Evolutionary conservation across 2,797 vertebrate species (phyloP).

Genomic region (Rhyacichthys aspro): DNA sequence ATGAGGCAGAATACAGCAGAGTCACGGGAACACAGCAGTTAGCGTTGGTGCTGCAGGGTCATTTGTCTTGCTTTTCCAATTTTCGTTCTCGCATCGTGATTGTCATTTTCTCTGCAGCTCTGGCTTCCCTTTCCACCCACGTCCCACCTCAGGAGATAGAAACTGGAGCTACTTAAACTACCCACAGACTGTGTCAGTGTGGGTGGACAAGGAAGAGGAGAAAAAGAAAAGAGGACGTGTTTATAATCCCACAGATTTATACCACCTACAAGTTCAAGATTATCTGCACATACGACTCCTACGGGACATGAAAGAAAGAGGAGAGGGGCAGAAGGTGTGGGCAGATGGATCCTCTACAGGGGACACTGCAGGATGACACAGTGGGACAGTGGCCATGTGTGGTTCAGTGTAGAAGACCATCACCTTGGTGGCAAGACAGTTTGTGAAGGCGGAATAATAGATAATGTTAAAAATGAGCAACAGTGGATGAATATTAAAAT

Average conservation of each 20-base stretch:
- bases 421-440: constrained; percentile 6
- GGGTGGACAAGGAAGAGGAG: constrained; percentile 62
- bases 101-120: constrained; percentile 43
- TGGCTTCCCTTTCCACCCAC: constrained; percentile 33
- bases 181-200: constrained; percentile 33
- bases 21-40: constrained; percentile 23
- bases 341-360: constrained; percentile 66
- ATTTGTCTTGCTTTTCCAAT: constrained; percentile 40
- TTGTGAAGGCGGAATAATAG: too few relatives aligned
- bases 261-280: constrained; percentile 3
- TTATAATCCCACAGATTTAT: constrained; percentile 37
- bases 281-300: constrained; percentile 1
- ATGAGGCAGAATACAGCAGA: constrained; percentile 37
- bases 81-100: constrained; percentile 28
- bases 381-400: constrained; percentile 29
- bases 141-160: constrained; percentile 28
- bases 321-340: constrained; percentile 35
- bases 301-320: constrained; percentile 27
- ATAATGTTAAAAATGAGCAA: too few relatives aligned
- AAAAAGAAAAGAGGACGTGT: constrained; percentile 40
- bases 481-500: too few relatives aligned
- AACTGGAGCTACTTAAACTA: constrained; percentile 30
- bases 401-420: constrained; percentile 2
- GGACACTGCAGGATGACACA: constrained; percentile 52
- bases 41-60: constrained; percentile 15